phyloP scores from a whole-genome alignment of 2,888 invertebrate species.

The Drosophila macrospina region DNA sequence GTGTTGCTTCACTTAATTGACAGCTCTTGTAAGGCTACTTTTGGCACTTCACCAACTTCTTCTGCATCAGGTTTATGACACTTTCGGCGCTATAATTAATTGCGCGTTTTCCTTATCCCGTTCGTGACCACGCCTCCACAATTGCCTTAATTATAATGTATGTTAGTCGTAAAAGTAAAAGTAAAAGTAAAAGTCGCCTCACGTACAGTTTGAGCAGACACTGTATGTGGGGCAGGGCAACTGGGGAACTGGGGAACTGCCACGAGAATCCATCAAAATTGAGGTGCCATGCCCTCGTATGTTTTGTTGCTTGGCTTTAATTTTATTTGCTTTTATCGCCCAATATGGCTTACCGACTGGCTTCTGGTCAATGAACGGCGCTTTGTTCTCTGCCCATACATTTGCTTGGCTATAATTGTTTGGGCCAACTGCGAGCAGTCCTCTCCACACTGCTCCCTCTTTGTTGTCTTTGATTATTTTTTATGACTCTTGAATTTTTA shows the following conservation, averaged over 20 bases:
- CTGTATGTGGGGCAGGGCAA: background rate
- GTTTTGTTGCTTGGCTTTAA: conserved; percentile 54
- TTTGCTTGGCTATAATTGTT: conserved; percentile 52
- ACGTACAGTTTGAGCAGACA: conserved; percentile 51
- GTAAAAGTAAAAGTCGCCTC: conserved; percentile 64
- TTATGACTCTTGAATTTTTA: conserved; percentile 70
- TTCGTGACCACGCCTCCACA: conserved; percentile 39
- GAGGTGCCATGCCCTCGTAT: conserved; percentile 44
- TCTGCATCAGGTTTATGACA: conserved; percentile 66
- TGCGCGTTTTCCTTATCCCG: conserved; percentile 51
- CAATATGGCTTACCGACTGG: conserved; percentile 64
- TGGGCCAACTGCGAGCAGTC: conserved; percentile 5
- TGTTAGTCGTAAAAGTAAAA: conserved; percentile 66
- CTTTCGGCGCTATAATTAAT: conserved; percentile 71
- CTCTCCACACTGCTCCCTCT: background rate
- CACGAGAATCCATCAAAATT: conserved; percentile 51
- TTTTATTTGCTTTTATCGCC: conserved; percentile 65
- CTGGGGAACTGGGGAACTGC: conserved; percentile 8
- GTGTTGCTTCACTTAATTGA: conserved; percentile 56
- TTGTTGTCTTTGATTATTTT: conserved; percentile 63
- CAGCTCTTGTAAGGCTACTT: conserved; percentile 47
- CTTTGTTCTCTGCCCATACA: conserved; percentile 55
- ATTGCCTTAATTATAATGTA: conserved; percentile 73
- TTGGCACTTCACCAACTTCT: conserved; percentile 2
- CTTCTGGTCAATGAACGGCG: conserved; percentile 39